Conservation (phyloP, 2,113 vertebrate species). For the Bungarus multicinctus region DNA sequence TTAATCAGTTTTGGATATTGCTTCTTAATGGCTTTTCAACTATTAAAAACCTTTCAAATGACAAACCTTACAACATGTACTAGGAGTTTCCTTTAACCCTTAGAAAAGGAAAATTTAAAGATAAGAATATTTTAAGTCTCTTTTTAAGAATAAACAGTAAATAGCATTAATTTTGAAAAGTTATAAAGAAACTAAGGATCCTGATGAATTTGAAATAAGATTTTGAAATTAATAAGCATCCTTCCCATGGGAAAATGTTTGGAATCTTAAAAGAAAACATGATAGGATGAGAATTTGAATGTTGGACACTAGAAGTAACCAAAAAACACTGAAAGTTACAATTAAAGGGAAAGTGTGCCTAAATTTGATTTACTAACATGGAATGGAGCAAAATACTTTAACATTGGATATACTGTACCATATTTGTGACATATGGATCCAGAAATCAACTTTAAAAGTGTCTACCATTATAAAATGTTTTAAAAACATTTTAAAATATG, state of each 20-base stretch:
- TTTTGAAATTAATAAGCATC: neutral
- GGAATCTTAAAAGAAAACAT: neutral
- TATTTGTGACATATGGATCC: neutral
- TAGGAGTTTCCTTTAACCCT: neutral
- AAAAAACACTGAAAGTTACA: neutral
- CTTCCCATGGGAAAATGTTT: neutral
- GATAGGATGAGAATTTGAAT: neutral
- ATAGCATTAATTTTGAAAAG: neutral
- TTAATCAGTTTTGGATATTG: neutral
- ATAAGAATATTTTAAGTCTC: neutral
- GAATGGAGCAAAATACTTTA: neutral
- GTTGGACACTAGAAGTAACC: neutral
- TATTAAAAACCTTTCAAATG: neutral
- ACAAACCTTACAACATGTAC: neutral
- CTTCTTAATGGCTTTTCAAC: neutral
- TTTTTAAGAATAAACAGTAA: neutral
- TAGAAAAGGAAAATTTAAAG: neutral
- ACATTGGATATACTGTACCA: neutral
- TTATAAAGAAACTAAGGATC: neutral
- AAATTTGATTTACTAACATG: neutral
- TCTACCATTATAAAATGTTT: neutral
- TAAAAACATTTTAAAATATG: neutral
- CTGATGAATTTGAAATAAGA: neutral
- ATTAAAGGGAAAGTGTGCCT: neutral
- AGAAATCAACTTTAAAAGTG: neutral